A percentile compares a stretch with the other conserved stretches of the same genome.
Evolutionary conservation across 1,140 invertebrate genomes (phyloP).

Genomic region (Macrobrachium nipponense): DNA sequence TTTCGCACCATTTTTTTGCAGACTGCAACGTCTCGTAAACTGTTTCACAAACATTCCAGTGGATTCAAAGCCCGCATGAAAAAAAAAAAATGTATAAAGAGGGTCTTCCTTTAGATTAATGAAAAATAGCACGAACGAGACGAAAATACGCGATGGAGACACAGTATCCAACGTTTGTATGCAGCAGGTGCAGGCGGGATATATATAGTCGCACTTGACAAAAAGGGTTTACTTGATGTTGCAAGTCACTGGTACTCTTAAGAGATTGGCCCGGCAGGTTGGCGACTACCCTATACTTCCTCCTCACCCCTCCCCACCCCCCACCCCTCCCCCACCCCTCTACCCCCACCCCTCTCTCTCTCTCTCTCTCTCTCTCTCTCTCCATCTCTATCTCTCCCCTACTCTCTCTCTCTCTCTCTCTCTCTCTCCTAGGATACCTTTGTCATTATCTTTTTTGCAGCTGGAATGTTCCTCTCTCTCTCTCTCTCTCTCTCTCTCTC

Average conservation of each 20-base stretch:
- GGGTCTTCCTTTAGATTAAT: no score
- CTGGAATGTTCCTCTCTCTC: neutral
- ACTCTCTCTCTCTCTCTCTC: no score
- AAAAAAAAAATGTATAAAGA: no score
- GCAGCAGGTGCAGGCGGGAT: no score
- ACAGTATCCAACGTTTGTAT: neutral
- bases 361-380: conserved; percentile 21
- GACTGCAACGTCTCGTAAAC: no score
- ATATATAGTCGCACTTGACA: no score
- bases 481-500: conserved; percentile 26
- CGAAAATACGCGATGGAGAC: no score
- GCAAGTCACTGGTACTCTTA: neutral
- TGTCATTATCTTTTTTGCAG: neutral
- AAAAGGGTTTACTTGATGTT: no score
- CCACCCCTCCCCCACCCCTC: neutral
- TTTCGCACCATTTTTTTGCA: neutral
- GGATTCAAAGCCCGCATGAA: neutral
- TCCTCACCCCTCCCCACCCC: neutral
- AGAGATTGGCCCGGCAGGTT: no score
- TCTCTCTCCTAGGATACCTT: neutral
- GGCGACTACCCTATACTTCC: neutral
- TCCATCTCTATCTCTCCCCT: neutral
- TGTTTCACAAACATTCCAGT: neutral
- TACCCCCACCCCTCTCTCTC: neutral
- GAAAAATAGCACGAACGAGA: no score